Conservation (phyloP, 2,113 vertebrate genomes). For the Daboia siamensis region DNA sequence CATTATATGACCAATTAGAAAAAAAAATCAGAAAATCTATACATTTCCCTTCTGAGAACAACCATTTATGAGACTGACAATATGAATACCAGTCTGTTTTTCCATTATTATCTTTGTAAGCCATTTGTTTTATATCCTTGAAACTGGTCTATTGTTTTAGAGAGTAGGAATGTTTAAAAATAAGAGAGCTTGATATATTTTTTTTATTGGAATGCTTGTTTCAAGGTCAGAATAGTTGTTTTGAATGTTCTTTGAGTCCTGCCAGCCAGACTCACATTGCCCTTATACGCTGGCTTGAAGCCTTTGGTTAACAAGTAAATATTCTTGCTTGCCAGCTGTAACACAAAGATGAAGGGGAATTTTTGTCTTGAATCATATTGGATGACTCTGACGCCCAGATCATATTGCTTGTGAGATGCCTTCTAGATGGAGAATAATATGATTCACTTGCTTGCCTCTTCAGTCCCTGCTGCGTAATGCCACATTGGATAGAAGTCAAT, state of each 20-base stretch:
- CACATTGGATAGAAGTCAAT: neutral
- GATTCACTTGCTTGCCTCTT: neutral
- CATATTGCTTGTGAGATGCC: neutral
- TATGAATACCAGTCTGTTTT: neutral
- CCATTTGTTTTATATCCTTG: neutral
- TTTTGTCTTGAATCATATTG: neutral
- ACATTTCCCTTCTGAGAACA: neutral
- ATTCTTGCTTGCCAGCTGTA: neutral
- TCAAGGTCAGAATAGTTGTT: neutral
- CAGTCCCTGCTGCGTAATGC: neutral
- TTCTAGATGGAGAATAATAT: neutral
- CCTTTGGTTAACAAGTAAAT: neutral
- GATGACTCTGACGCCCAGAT: neutral
- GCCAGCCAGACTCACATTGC: neutral
- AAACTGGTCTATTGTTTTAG: neutral
- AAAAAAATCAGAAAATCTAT: constrained; percentile 9
- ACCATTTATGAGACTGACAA: neutral
- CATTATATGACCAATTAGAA: neutral
- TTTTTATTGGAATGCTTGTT: neutral
- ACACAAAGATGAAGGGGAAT: neutral
- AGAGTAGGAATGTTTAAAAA: neutral
- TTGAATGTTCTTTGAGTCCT: neutral
- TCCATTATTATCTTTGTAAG: neutral
- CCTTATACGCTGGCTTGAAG: neutral
- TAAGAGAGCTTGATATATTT: neutral